These are phyloP conservation scores for Dicranocentrus wangi DNA, from an alignment of 2,888 invertebrate genomes.

Conservation along the genomic window DNA sequence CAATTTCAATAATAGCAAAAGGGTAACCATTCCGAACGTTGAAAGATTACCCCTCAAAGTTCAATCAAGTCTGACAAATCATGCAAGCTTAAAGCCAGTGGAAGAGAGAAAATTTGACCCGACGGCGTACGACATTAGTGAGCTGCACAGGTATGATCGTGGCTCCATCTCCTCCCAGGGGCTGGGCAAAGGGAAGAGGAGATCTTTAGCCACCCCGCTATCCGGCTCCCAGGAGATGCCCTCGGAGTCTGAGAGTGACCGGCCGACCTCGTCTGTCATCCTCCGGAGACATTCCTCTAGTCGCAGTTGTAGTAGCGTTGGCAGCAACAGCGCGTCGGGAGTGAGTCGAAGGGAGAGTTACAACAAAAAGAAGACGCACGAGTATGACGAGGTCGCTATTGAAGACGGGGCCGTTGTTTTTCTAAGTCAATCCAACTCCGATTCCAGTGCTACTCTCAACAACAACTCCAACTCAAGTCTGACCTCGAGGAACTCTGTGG, in stretches of 20 bases:
- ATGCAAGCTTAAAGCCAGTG: conserved; percentile 27
- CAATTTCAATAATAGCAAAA: conserved; percentile 57
- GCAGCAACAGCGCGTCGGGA: conserved; percentile 43
- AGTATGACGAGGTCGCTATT: conserved; percentile 72
- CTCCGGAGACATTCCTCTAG: conserved; percentile 59
- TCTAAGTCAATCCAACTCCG: conserved; percentile 39
- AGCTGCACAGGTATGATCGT: conserved; percentile 23
- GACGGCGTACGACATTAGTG: conserved; percentile 53
- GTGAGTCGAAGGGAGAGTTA: conserved; percentile 9
- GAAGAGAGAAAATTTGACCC: conserved; percentile 36
- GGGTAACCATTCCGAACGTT: conserved; percentile 62
- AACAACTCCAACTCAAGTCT: conserved; percentile 64
- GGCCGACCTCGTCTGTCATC: conserved; percentile 31
- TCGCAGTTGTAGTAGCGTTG: conserved; percentile 51
- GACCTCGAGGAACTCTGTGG: conserved; percentile 67
- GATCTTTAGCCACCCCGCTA: conserved; percentile 22
- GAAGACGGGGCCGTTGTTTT: conserved; percentile 70
- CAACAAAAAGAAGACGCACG: conserved; percentile 52
- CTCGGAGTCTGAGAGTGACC: conserved; percentile 24
- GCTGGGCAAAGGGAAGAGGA: neutral
- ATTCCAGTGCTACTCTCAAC: conserved; percentile 40
- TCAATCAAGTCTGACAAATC: conserved; percentile 43
- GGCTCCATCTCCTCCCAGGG: neutral
- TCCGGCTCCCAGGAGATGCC: conserved; percentile 30
- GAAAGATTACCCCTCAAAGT: conserved; percentile 30